These are phyloP conservation scores for Myxocyprinus asiaticus DNA, from an alignment of 2,113 vertebrate species.

Conservation along the genomic window DNA sequence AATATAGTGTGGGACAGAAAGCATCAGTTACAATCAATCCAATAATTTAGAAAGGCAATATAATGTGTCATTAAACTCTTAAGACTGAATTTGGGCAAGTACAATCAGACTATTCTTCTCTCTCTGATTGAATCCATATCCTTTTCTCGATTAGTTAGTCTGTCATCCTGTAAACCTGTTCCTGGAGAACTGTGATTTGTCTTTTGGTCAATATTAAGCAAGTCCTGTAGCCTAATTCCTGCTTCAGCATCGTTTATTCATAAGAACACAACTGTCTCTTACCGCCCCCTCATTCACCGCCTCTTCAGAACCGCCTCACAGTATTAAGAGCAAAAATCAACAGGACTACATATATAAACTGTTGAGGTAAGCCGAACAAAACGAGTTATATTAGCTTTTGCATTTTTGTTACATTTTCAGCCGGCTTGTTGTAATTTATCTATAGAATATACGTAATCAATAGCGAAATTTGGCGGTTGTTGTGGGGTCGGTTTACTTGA, in stretches of 20 bases:
- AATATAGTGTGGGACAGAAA: background rate
- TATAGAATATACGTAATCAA: background rate
- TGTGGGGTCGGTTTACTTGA: background rate
- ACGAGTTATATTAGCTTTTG: background rate
- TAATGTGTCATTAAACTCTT: background rate
- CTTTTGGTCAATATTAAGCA: constrained; percentile 51
- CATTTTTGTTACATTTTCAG: background rate
- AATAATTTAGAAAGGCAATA: background rate
- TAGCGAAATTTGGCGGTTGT: background rate
- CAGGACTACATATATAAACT: constrained; percentile 8
- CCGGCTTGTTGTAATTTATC: background rate
- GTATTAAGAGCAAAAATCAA: constrained; percentile 25
- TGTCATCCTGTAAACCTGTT: background rate
- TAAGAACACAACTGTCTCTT: constrained; percentile 19
- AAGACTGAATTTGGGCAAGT: background rate
- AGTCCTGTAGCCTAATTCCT: constrained; percentile 65
- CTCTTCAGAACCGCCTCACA: constrained; percentile 21
- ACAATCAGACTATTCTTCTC: background rate
- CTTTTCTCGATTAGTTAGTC: background rate
- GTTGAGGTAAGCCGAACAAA: constrained; percentile 7
- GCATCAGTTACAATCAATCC: background rate
- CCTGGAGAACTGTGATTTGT: background rate
- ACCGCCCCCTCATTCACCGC: constrained; percentile 35
- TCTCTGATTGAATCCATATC: background rate
- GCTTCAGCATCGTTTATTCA: constrained; percentile 15